Conservation (phyloP, 2,797 vertebrate genomes). For the Fratercula arctica region DNA sequence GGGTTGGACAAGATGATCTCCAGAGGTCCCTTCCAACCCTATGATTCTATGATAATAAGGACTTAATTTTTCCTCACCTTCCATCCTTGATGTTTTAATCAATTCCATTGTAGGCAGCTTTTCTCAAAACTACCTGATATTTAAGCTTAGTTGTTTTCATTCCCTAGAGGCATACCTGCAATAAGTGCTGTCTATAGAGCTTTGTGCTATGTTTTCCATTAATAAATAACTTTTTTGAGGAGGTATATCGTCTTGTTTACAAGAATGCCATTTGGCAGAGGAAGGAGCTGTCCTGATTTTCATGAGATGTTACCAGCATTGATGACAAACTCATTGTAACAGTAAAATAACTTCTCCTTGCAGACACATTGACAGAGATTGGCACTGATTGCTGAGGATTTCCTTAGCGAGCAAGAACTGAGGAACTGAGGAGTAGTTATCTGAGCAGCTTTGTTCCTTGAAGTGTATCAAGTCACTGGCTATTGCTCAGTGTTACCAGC, state of each 20-base stretch:
- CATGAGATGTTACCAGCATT: neutral
- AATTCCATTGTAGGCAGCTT: neutral
- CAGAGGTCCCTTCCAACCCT: no score
- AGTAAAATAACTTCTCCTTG: slow-evolving; percentile 1
- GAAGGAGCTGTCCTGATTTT: neutral
- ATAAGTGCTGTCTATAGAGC: neutral
- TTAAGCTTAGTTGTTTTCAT: neutral
- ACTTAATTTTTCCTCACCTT: neutral
- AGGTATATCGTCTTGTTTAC: neutral
- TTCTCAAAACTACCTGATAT: neutral
- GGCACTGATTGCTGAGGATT: neutral
- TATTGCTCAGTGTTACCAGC: neutral
- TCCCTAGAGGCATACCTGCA: neutral
- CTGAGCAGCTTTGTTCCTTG: slow-evolving; percentile 14
- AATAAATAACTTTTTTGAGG: neutral
- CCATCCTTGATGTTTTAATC: neutral
- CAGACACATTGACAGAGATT: neutral
- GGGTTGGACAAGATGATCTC: no score
- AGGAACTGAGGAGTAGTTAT: neutral
- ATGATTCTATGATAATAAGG: neutral
- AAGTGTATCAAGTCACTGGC: neutral
- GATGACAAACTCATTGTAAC: neutral
- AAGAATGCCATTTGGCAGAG: neutral
- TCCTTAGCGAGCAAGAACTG: neutral
- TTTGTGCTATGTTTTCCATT: neutral